Conservation (phyloP, 2,797 vertebrate genomes). For the Leptodactylus fallax region DNA sequence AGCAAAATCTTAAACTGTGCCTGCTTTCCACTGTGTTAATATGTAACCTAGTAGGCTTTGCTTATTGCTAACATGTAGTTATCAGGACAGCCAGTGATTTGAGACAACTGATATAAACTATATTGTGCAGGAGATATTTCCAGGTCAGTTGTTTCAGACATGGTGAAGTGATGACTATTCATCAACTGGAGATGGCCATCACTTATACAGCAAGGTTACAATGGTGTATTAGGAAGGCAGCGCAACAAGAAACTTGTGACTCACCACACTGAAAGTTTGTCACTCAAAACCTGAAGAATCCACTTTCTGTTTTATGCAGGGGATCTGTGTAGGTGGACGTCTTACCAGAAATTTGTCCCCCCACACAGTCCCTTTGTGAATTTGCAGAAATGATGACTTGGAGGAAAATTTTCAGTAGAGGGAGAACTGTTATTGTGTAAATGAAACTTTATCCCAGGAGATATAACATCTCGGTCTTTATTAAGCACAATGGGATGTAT, state of each 20-base stretch:
- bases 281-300: conserved; percentile 67
- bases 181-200: not conserved
- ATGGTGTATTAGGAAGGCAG: not conserved
- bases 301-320: conserved; percentile 74
- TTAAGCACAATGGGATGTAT: not conserved
- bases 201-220: not conserved
- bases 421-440: not conserved
- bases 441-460: conserved; percentile 29
- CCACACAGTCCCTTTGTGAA: conserved; percentile 72
- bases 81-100: no score
- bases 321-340: conserved; percentile 75
- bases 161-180: not conserved
- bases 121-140: not conserved
- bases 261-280: conserved; percentile 33
- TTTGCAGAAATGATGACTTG: conserved; percentile 80
- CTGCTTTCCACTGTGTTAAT: not conserved
- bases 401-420: conserved; percentile 17
- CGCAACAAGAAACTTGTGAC: conserved; percentile 42
- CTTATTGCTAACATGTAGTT: not conserved
- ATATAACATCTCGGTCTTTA: not conserved
- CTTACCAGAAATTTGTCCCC: conserved; percentile 81
- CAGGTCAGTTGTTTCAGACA: not conserved
- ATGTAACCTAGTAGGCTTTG: not conserved
- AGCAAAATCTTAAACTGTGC: no score
- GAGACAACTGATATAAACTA: not conserved